Evolutionary conservation across 1,140 invertebrate species (phyloP), one percentile per base, ranked within the genome.

Genomic region (Melanaphis sacchari): DNA sequence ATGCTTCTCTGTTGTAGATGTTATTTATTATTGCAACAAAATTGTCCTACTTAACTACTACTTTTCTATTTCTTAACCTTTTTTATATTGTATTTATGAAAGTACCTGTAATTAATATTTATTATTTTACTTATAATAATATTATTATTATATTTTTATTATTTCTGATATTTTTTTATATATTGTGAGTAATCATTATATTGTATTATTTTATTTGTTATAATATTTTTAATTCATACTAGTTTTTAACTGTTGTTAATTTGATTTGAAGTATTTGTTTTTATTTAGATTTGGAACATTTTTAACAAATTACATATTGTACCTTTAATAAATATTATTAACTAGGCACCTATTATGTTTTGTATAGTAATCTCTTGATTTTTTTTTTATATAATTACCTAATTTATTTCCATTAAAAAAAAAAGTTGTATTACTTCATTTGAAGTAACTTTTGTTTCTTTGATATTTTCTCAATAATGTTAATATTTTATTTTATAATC

Each of bases 201-300:
- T 66, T 66, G 59, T 66, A 66, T 36, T 15, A n/a, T 76, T 76
- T 76, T 76, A 76, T 76, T 46, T 46, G 2, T 43, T 43, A 4
- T 43, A 43, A 43, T 46, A 46, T 46, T 76, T 36, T 36, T 76
- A 76, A 76, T 76, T n/a, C 66, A 76, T 76, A 76, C 15, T 76
- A 31, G 5, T 76, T 76, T 9, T 76, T 76, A 76, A 76, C 0
- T 36, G 1, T 7, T n/a, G 15, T 7, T 7, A 76, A 76, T 9
- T n/a, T 76, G 66, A 76, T 76, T 76, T 76, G 66, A 76, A 76
- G 31, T 76, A 76, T 76, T 76, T 76, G n/a, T 76, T 76, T 76
- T 76, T 76, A 76, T 76, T 76, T 76, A 76, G 59, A 66, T 66
- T 66, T 66, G 7, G 59, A 46, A 46, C 9, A 46, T 46, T 15